Evolutionary conservation across 2,888 invertebrate genomes (phyloP), one percentile per base, ranked within the genome.

Genomic region (Hofmannophila pseudospretella): DNA sequence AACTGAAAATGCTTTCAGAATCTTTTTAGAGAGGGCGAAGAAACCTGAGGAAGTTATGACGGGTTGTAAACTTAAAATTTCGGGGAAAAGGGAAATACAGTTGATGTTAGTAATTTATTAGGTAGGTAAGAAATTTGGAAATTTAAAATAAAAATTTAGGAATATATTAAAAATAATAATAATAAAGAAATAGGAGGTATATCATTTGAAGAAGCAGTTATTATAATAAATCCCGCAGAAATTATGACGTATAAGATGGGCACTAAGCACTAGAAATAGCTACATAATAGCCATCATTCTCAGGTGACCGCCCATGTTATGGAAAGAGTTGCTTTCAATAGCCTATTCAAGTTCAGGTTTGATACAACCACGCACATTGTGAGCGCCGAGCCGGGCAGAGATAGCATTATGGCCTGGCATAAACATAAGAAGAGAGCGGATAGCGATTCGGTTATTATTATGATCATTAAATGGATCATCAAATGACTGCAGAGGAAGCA

Each of bases 331-430:
- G 45, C 44, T 63, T 74, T 74, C 67, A 71, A 76, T 73, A 58
- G 68, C 38, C 68, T 59, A 70, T 77, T 75, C 65, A 73, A 53
- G 66, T 58, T 55, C 57, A 61, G 60, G 49, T 60, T 54, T 64
- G 61, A 71, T 68, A 71, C 51, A 54, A 56, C 55, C 59, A 59
- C 51, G 54, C 53, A 47, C 46, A 52, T 55, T 62, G 66, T 60
- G 64, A 51, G 49, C 61, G 46, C 41, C 44, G 54, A 54, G 49
- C 56, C 61, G 67, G 50, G 53, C 50, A 51, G 53, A 67, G 65
- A 67, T 73, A 69, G 59, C 52, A 51, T 47, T 48, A 50, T 32
- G 30, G 41, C 45, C 14, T 44, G 48, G 51, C 42, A 10, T 45
- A 64, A 54, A 50, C 41, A 38, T 27, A 23, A 44, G 44, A 19